phyloP scores from a whole-genome alignment of 2,113 vertebrate genomes.

The Dromaius novaehollandiae region DNA sequence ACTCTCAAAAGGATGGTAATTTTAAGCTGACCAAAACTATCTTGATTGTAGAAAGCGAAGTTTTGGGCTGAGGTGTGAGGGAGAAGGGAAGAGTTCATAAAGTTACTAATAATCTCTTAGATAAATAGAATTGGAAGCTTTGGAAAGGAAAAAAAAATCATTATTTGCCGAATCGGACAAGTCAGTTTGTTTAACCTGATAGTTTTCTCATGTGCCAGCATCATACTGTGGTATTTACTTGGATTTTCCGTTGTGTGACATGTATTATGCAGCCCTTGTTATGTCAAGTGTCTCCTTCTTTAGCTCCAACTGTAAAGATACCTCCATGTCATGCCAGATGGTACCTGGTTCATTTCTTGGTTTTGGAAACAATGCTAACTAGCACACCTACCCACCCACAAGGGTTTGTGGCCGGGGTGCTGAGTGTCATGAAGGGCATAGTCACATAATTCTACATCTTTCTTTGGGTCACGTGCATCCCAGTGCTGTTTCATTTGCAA shows the following conservation, averaged over 20 bases:
- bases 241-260: not conserved
- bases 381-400: rapidly evolving
- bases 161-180: not conserved
- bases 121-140: not conserved
- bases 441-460: rapidly evolving
- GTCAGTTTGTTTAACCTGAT: not conserved
- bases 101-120: not conserved
- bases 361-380: not conserved
- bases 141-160: not conserved
- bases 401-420: not conserved
- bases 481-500: not conserved
- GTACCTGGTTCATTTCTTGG: not conserved
- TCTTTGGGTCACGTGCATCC: not conserved
- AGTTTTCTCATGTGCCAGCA: not conserved
- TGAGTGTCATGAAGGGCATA: not conserved
- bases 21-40: not conserved
- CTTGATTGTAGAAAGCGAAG: not conserved
- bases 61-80: not conserved
- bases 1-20: not conserved
- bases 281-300: not conserved
- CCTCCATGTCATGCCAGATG: not conserved
- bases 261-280: not conserved
- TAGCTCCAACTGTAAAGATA: not conserved
- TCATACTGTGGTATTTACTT: not conserved
- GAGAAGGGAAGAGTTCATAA: not conserved